Conservation (phyloP, 2,113 vertebrate genomes). For the Bos taurus region DNA sequence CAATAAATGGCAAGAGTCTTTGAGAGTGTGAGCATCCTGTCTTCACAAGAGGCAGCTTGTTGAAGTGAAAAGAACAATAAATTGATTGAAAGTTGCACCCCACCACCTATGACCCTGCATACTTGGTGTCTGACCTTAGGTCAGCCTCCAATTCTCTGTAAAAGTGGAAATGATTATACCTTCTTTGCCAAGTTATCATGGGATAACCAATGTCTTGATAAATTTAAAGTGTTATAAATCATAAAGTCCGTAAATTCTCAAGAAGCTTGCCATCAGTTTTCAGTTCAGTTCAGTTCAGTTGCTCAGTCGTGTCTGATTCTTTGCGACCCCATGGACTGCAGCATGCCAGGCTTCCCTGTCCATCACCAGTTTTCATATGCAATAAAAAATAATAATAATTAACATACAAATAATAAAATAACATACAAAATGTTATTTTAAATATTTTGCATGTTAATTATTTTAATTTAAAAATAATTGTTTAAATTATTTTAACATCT, state of each 20-base stretch:
- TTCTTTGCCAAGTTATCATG: not conserved
- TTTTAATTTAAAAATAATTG: not conserved
- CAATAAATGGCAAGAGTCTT: not conserved
- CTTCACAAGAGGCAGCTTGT: not conserved
- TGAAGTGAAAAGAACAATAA: not conserved
- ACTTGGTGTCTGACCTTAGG: not conserved
- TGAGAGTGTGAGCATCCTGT: not conserved
- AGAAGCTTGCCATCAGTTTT: not conserved
- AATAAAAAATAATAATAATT: not conserved
- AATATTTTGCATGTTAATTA: not conserved
- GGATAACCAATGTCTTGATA: not conserved
- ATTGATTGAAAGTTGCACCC: not conserved
- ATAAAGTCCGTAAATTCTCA: not conserved
- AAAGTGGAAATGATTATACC: not conserved
- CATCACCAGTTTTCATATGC: not conserved
- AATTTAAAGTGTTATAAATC: not conserved
- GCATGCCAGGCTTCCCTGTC: not conserved
- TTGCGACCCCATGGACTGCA: not conserved
- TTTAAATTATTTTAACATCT: not conserved
- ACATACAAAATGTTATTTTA: not conserved
- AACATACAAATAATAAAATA: no score
- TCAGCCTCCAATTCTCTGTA: not conserved
- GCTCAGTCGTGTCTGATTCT: not conserved
- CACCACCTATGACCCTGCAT: not conserved
- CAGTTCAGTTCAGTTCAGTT: not conserved